Evolutionary conservation across 1,140 invertebrate species (phyloP), one percentile per base, ranked within the genome.

Genomic region (Cotesia glomerata): DNA sequence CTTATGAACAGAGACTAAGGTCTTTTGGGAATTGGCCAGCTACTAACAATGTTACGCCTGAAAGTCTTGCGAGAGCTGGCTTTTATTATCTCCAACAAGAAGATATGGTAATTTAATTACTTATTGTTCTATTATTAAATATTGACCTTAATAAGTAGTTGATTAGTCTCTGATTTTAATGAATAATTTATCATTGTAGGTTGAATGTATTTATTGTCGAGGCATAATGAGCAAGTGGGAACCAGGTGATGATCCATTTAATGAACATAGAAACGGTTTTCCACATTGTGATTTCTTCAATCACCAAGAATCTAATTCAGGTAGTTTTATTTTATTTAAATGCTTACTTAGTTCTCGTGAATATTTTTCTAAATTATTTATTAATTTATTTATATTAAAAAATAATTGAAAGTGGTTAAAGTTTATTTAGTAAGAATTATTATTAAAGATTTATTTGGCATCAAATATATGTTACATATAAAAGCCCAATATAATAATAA

Each of bases 161-260:
- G 26, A 26, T 26, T 26, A 26, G 26, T 26, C 26, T 26, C 26
- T 26, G 1, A 26, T 26, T 26, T 69, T 45, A 76, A 69, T 75
- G 56, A 54, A 39, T 68, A 68, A 39, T 65, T 74, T 26, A 74
- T 71, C 71, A 72, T 76, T 78, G 5, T 87, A 93, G 82, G 94
- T 97, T 0, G 90, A 94, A 76, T 98, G 96, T 86, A 93, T 91
- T 11, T 97, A 91, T 89, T 96, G 94, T 85, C 89, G 89, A 77
- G 93, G 91, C 66, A 85, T 95, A 54, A 88, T 92, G 76, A 89
- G 86, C 75, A 89, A 90, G 76, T 97, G 93, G 95, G 90, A 91
- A 84, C 82, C 79, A 71, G 91, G 89, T 71, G 94, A 93, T 87
- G 89, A 90, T 79, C 95, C 96, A 5, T 89, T 92, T 76, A 84